A percentile compares a stretch with the other conserved stretches of the same genome.
phyloP scores from a whole-genome alignment of 2,888 invertebrate species.

The Andrena minutula region DNA sequence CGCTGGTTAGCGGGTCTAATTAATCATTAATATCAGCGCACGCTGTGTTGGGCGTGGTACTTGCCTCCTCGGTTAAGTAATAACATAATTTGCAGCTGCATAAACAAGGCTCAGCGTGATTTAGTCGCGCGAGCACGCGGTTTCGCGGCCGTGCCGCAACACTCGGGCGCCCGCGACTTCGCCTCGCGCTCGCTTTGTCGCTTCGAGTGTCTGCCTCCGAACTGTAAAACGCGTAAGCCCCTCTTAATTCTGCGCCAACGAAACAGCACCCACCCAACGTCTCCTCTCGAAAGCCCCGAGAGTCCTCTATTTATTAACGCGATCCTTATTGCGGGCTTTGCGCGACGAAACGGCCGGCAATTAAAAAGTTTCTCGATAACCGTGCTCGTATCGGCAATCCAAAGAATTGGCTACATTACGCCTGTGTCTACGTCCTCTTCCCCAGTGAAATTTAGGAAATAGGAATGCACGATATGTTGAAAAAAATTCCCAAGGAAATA shows the following conservation, averaged over 20 bases:
- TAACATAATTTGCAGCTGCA: constrained; percentile 80
- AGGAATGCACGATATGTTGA: too few relatives aligned
- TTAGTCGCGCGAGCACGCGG: constrained; percentile 69
- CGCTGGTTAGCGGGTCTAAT: constrained; percentile 40
- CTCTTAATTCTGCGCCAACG: constrained; percentile 48
- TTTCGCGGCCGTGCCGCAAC: constrained; percentile 1
- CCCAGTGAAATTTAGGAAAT: not conserved
- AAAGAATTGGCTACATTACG: not conserved
- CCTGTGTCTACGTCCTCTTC: not conserved
- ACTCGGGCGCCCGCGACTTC: not conserved
- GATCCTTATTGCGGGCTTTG: not conserved
- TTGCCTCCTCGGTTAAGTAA: constrained; percentile 71
- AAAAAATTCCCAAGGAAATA: too few relatives aligned
- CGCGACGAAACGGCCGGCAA: constrained; percentile 20
- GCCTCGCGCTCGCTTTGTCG: constrained; percentile 24
- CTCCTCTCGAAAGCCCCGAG: not conserved
- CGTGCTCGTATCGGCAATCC: too few relatives aligned
- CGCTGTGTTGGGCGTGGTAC: constrained; percentile 6
- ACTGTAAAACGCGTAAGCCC: constrained; percentile 48
- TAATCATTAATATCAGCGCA: constrained; percentile 65
- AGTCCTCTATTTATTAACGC: constrained; percentile 10
- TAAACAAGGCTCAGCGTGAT: constrained; percentile 81
- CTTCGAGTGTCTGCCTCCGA: constrained; percentile 11
- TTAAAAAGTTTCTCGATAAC: not conserved
- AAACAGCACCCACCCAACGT: not conserved